Evolutionary conservation across 2,113 vertebrate species (phyloP), one percentile per base, ranked within the genome.

Genomic region (Rissa tridactyla): DNA sequence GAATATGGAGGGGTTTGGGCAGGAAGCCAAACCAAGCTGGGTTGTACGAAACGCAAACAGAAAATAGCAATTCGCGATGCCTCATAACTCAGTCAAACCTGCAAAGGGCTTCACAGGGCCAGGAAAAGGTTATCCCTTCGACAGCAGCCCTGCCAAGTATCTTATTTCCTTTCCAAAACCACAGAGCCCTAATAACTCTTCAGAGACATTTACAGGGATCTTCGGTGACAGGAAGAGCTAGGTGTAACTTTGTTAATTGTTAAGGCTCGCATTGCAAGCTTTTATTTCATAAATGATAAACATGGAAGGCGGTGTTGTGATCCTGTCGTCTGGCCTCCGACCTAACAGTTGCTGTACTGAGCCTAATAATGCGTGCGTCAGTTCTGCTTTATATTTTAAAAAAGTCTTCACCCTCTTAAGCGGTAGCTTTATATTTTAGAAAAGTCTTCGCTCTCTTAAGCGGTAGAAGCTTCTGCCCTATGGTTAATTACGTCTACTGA

Each of bases 1-100:
- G 88, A 96, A 92, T 65, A 86, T 88, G 91, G 94, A 95, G 83
- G 61, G 80, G 11, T 82, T 94, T 96, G 92, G 94, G 91, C 83
- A 84, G 16, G 19, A 32, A 61, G 86, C 95, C 95, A 96, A 84
- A 52, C 80, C 70, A 68, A 32, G 83, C 86, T 62, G 80, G 65
- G n/a, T 4, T 78, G 49, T 61, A 38, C 25, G 51, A 94, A 93
- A 89, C 0, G 0, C 86, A 88, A 83, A 87, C 34, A 91, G 54
- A 91, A 82, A 88, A 86, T 27, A 82, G 64, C 80, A 71, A 57
- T 92, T 94, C 0, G 4, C 77, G n/a, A 5, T 92, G 88, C 49
- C 69, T 94, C 38, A 1, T 82, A 96, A 93, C 38, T 93, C 94
- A 60, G 1, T 55, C 38, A 87, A 60, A 91, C 77, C 69, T 89